phyloP scores from a whole-genome alignment of 2,797 vertebrate species.

The Tachyglossus aculeatus region DNA sequence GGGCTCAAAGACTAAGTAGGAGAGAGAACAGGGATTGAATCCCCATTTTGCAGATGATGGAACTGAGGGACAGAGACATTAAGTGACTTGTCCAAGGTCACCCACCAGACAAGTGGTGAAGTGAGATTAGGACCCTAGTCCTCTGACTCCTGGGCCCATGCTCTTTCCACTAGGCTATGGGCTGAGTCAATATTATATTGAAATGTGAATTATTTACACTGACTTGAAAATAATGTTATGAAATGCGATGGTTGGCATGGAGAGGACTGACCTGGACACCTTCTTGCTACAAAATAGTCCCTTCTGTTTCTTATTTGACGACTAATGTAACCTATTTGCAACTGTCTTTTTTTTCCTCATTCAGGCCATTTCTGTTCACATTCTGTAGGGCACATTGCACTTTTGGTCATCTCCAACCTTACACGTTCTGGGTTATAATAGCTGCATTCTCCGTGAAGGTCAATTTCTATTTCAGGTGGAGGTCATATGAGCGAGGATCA shows the following conservation, averaged over 20 bases:
- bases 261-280: not conserved
- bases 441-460: conserved; percentile 7
- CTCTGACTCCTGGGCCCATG: no score
- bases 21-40: no score
- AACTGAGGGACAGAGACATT: no score
- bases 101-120: no score
- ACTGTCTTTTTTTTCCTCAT: not conserved
- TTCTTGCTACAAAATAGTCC: conserved; percentile 16
- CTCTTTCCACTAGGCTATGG: no score
- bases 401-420: conserved; percentile 26
- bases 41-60: no score
- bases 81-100: no score
- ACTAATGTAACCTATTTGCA: conserved; percentile 33
- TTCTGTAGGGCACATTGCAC: not conserved
- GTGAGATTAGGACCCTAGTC: no score
- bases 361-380: conserved; percentile 10
- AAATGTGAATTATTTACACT: conserved; percentile 15
- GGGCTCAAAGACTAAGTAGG: no score
- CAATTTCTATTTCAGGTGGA: not conserved
- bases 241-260: conserved; percentile 7
- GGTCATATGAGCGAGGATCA: not conserved
- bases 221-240: conserved; percentile 1
- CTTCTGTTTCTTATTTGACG: conserved; percentile 13
- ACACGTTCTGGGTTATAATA: not conserved
- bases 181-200: conserved; percentile 25